phyloP scores from a whole-genome alignment of 2,797 vertebrate genomes.

The Lerista edwardsae region DNA sequence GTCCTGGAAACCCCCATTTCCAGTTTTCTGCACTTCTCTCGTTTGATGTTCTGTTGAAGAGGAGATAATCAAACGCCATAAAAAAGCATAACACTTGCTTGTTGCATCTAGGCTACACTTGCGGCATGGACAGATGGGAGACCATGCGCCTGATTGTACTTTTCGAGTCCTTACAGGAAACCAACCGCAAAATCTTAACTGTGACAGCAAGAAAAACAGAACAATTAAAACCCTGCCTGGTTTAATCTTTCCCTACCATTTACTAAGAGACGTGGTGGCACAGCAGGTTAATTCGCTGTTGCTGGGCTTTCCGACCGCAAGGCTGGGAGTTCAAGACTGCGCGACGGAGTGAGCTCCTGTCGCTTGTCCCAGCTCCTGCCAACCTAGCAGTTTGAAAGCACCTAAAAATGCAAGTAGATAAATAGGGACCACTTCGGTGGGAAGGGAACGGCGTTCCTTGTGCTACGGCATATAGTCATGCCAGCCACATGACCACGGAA shows the following conservation, averaged over 20 bases:
- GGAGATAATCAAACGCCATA: constrained; percentile 48
- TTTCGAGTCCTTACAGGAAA: constrained; percentile 31
- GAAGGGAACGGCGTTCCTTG: too few species aligned
- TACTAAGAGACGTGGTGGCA: too few species aligned
- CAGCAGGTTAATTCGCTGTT: too few species aligned
- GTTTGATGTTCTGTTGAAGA: constrained; percentile 24
- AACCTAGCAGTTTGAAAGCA: too few species aligned
- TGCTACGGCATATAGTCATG: too few species aligned
- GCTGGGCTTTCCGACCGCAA: too few species aligned
- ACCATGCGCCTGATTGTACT: not conserved
- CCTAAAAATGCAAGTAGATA: too few species aligned
- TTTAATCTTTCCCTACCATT: not conserved
- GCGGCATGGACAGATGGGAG: constrained; percentile 18
- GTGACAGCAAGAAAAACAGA: constrained; percentile 18
- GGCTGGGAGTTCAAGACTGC: too few species aligned
- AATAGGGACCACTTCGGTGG: too few species aligned
- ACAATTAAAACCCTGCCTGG: not conserved
- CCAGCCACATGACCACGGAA: too few species aligned
- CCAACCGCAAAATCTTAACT: constrained; percentile 14
- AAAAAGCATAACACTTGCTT: constrained; percentile 39
- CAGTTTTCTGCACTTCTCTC: not conserved
- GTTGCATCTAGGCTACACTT: constrained; percentile 27
- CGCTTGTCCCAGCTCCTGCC: too few species aligned
- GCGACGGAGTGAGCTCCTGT: too few species aligned
- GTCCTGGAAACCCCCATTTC: not conserved